Percentiles rank a stretch among this genome's conserved stretches.
These are phyloP conservation scores for Lepidostoma basale DNA, from an alignment of 1,140 invertebrate species.

Conservation along the genomic window DNA sequence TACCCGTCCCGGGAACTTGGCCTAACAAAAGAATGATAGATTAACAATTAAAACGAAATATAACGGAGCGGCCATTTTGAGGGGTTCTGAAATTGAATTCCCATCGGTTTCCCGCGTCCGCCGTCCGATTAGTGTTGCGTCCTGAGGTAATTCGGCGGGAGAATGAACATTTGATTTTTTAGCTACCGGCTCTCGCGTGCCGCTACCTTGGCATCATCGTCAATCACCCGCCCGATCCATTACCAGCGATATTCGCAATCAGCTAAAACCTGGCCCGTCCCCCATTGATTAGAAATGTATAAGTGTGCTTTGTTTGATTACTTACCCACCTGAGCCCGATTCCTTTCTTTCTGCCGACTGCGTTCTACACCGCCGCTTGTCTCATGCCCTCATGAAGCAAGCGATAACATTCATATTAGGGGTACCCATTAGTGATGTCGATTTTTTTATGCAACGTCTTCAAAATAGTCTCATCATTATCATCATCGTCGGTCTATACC, in stretches of 20 bases:
- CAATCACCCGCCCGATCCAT: slow-evolving; percentile 26
- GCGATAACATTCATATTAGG: too few species aligned
- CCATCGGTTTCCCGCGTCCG: neutral
- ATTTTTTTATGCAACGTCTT: too few species aligned
- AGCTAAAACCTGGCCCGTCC: slow-evolving; percentile 8
- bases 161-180: slow-evolving; percentile 10
- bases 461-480: too few species aligned
- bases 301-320: slow-evolving; percentile 16
- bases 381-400: too few species aligned
- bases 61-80: neutral
- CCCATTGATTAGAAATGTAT: slow-evolving; percentile 27
- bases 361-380: neutral
- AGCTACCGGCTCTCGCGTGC: slow-evolving; percentile 7
- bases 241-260: slow-evolving; percentile 30
- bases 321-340: slow-evolving; percentile 4
- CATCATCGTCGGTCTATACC: too few species aligned
- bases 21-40: too few species aligned
- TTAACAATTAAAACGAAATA: too few species aligned
- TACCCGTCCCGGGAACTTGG: too few species aligned
- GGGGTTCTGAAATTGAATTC: neutral
- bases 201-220: slow-evolving; percentile 19
- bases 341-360: slow-evolving; percentile 5
- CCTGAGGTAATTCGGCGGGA: slow-evolving; percentile 7
- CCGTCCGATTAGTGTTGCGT: slow-evolving; percentile 12
- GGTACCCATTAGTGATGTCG: too few species aligned